phyloP scores from a whole-genome alignment of 2,113 vertebrate species.

The Gopherus flavomarginatus region DNA sequence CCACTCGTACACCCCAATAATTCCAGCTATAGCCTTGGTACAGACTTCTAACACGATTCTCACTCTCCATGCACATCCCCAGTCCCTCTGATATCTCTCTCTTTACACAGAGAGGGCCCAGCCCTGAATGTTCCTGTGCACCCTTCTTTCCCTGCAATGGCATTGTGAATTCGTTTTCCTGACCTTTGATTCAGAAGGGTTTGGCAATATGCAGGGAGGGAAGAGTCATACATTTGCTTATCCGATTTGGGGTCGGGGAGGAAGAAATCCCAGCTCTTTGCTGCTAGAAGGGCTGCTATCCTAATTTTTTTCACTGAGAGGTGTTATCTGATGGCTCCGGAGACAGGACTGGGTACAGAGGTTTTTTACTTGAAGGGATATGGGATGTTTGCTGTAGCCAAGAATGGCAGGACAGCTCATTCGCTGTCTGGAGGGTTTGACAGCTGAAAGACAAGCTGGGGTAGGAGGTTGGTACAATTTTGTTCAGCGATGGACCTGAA shows the following conservation, averaged over 20 bases:
- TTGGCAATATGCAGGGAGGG: not conserved
- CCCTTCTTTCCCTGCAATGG: not conserved
- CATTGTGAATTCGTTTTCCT: not conserved
- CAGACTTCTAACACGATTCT: not conserved
- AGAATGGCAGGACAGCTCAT: not conserved
- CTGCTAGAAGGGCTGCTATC: not conserved
- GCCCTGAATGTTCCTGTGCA: rapidly evolving
- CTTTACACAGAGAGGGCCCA: not conserved
- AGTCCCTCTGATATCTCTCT: not conserved
- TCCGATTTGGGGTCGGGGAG: not conserved
- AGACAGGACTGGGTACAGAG: not conserved
- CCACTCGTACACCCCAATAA: not conserved
- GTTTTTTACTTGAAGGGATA: not conserved
- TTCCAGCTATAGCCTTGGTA: not conserved
- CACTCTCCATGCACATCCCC: not conserved
- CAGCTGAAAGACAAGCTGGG: not conserved
- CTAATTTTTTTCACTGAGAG: not conserved
- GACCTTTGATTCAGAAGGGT: not conserved
- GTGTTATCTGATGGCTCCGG: not conserved
- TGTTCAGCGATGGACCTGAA: not conserved
- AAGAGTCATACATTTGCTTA: not conserved
- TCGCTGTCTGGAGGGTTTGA: rapidly evolving
- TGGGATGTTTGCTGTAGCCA: not conserved
- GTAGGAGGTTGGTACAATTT: not conserved
- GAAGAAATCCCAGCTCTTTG: not conserved